A percentile compares a stretch with the other conserved stretches of the same genome.
Evolutionary conservation across 2,113 vertebrate genomes (phyloP).

Genomic region (Eidolon helvum): DNA sequence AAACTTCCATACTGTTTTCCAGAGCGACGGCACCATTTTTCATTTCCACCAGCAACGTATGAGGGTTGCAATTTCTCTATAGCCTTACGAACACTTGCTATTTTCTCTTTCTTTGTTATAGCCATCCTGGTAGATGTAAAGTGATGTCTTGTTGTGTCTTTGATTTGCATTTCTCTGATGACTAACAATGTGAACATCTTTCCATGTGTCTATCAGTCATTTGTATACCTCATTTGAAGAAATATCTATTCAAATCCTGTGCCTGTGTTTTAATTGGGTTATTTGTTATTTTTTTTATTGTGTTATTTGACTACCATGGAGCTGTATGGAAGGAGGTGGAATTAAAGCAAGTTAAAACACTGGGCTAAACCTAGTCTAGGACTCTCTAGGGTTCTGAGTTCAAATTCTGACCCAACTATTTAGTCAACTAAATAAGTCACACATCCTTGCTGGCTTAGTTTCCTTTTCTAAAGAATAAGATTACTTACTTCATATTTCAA

Average conservation of each 20-base stretch:
- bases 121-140: neutral
- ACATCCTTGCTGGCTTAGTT: neutral
- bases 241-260: neutral
- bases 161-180: neutral
- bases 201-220: neutral
- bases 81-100: neutral
- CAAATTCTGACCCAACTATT: neutral
- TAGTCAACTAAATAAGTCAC: neutral
- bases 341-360: neutral
- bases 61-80: neutral
- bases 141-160: neutral
- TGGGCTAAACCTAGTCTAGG: neutral
- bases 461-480: neutral
- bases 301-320: neutral
- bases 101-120: neutral
- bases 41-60: neutral
- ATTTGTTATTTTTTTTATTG: neutral
- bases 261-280: neutral
- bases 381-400: constrained; percentile 37
- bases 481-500: neutral
- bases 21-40: neutral
- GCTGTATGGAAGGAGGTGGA: neutral
- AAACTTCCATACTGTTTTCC: neutral
- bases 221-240: neutral
- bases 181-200: neutral